Evolutionary conservation across 1,140 invertebrate genomes (phyloP).

Genomic region (Archivesica marissinica): DNA sequence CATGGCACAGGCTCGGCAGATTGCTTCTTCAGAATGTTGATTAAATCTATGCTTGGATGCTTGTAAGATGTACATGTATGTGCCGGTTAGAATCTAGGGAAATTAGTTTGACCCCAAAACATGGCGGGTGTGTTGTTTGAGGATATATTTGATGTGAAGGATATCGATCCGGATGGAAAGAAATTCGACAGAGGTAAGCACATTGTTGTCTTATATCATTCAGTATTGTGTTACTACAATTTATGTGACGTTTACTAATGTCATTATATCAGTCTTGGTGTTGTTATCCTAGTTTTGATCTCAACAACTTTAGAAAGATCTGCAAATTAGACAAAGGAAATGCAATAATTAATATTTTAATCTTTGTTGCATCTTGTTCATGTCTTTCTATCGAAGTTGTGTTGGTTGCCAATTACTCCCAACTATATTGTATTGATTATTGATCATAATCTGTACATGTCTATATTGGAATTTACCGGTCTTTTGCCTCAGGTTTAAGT

Average conservation of each 20-base stretch:
- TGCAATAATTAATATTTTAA: slow-evolving; percentile 27
- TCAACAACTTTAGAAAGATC: neutral
- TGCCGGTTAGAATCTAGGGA: neutral
- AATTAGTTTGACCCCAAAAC: slow-evolving; percentile 56
- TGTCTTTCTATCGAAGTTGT: slow-evolving; percentile 3
- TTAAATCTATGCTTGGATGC: too few relatives aligned
- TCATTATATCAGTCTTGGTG: neutral
- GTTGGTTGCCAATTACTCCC: slow-evolving; percentile 45
- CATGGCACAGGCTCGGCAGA: too few relatives aligned
- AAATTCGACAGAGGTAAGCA: slow-evolving; percentile 95
- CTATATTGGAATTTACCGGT: slow-evolving; percentile 54
- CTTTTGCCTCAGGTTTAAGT: slow-evolving; percentile 52
- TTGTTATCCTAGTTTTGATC: neutral
- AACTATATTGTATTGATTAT: slow-evolving; percentile 48
- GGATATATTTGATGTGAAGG: slow-evolving; percentile 99
- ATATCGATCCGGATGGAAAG: slow-evolving; percentile 99
- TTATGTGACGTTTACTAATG: neutral
- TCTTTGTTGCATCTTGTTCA: slow-evolving; percentile 24
- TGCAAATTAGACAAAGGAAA: neutral
- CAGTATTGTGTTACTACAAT: neutral
- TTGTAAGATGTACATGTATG: too few relatives aligned
- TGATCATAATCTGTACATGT: slow-evolving; percentile 53
- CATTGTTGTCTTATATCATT: neutral
- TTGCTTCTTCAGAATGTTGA: too few relatives aligned
- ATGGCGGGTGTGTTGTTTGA: slow-evolving; percentile 97